Evolutionary conservation across 64 coral and sea anemone species (phyloP), one percentile per base, ranked within the genome.

Genomic region (Montipora cactus): DNA sequence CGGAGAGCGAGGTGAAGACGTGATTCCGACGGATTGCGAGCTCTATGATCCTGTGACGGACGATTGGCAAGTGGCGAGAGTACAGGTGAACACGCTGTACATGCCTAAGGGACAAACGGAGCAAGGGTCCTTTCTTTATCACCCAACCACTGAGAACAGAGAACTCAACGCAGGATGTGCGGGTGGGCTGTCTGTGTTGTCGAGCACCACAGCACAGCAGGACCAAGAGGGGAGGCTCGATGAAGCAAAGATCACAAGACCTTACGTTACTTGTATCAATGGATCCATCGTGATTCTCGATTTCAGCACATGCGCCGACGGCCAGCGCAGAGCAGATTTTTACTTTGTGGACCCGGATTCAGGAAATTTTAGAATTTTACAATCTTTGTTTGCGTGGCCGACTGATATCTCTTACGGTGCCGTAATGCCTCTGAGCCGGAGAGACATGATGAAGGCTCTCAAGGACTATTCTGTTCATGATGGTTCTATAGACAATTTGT

Each of bases 251-350:
- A 86, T 86, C 66, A 86, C 82, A 3, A 66, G 82, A 20, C 82
- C 82, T 4, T 86, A 86, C 46, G 82, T 86, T 62, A 86, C 82
- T 11, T 86, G 82, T 70, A 86, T 86, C 15, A 86, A 86, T 72
- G 64, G 64, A 71, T 47, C 66, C 18, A 86, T 86, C 19, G 47
- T 68, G 46, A 48, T 86, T 16, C 82, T 86, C 50, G 82, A 86
- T 16, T 86, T 86, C 37, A 86, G 82, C 82, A 86, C 82, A 4
- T 86, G 82, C 46, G 82, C 82, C 13, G 82, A 86, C 47, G 82
- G 82, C 47, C 82, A 71, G 82, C 66, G 82, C 7, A 86, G 71
- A 86, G 82, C 82, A 51, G 64, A 86, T 28, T 86, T 86, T 22
- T 86, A 86, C 46, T 86, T 86, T 50, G 44, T 86, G 18, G 61